phyloP scores from a whole-genome alignment of 2,113 vertebrate genomes.

The Gila orcuttii region DNA sequence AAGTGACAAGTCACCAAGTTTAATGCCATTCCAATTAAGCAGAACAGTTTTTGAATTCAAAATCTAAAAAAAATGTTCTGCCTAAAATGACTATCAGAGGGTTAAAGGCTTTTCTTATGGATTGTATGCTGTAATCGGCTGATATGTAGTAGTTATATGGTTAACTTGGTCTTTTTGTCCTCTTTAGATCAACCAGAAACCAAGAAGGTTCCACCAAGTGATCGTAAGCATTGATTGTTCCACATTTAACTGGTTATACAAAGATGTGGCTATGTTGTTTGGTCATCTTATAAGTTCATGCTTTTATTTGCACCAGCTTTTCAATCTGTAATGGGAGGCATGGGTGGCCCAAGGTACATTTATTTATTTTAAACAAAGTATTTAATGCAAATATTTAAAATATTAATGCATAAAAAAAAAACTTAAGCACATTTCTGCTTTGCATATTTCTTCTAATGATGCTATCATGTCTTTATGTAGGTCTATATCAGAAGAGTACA shows the following conservation, averaged over 20 bases:
- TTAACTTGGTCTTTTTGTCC: constrained; percentile 36
- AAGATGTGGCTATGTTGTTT: not conserved
- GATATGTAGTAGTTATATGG: not conserved
- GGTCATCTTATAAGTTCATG: not conserved
- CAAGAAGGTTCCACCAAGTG: constrained; percentile 97
- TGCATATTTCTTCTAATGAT: not conserved
- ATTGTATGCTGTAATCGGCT: not conserved
- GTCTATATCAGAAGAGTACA: constrained; percentile 94
- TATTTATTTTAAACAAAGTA: not conserved
- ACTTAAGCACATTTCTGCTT: not conserved
- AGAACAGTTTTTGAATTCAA: too few species aligned
- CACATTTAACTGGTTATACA: not conserved
- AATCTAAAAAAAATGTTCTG: too few species aligned
- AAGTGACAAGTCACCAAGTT: too few species aligned
- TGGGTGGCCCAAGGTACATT: constrained; percentile 91
- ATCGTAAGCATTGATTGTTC: constrained; percentile 82
- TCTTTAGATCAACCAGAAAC: constrained; percentile 95
- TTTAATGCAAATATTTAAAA: not conserved
- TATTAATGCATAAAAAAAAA: too few species aligned
- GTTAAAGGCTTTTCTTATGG: not conserved
- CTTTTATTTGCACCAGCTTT: constrained; percentile 79
- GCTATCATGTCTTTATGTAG: constrained; percentile 65
- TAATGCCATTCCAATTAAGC: too few species aligned
- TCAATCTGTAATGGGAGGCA: constrained; percentile 82
- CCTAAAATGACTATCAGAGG: not conserved